Conservation (phyloP, 2,888 invertebrate genomes). For the Halictus quadricinctus region DNA sequence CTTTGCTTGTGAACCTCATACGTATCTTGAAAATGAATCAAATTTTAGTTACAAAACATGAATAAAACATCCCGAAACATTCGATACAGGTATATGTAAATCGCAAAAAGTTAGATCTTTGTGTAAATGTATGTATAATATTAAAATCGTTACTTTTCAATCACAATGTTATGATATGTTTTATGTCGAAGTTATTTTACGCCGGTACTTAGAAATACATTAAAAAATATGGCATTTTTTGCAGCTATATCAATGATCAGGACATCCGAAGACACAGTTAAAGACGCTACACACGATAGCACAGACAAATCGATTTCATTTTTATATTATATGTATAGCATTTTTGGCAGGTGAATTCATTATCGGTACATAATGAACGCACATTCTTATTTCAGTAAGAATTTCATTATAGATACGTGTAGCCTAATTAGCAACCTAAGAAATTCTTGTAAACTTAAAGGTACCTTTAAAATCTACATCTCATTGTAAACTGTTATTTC, state of each 20-base stretch:
- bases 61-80: neutral
- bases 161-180: conserved; percentile 61
- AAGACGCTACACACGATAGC: conserved; percentile 21
- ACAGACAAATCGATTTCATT: conserved; percentile 26
- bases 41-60: neutral
- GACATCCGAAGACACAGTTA: conserved; percentile 54
- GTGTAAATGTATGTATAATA: neutral
- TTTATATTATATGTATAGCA: conserved; percentile 13
- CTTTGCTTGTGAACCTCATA: neutral
- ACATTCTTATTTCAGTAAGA: conserved; percentile 20
- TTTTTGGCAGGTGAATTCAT: conserved; percentile 36
- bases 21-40: neutral
- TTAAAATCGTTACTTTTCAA: conserved; percentile 22
- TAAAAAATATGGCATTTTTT: conserved; percentile 16
- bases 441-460: conserved; percentile 41
- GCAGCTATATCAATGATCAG: conserved; percentile 19
- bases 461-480: conserved; percentile 46
- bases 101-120: neutral
- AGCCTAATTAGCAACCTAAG: conserved; percentile 44
- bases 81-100: neutral
- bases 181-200: conserved; percentile 30
- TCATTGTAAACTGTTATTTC: conserved; percentile 27
- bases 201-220: conserved; percentile 1
- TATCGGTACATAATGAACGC: conserved; percentile 32
- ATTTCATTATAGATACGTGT: conserved; percentile 32